Evolutionary conservation across 2,113 vertebrate species (phyloP).

Genomic region (Electrona antarctica): DNA sequence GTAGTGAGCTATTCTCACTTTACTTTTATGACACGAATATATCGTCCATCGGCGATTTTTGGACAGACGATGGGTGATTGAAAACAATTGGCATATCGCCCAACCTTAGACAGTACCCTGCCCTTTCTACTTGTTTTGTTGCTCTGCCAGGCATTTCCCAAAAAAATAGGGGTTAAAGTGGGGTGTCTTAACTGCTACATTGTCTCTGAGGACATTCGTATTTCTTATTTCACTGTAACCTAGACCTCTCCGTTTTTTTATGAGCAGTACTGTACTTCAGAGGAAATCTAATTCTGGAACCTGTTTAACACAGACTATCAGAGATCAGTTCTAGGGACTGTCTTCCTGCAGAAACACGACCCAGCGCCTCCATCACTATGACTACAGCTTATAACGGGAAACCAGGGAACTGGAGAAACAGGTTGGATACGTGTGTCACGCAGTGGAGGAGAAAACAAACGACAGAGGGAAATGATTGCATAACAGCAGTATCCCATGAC

Average conservation of each 20-base stretch:
- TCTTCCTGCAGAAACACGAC: background rate
- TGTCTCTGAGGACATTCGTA: background rate
- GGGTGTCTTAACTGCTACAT: background rate
- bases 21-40: no score
- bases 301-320: background rate
- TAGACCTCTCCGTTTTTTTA: background rate
- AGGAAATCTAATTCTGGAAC: background rate
- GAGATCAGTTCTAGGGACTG: background rate
- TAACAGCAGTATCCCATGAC: background rate
- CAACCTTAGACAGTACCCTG: no score
- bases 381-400: background rate
- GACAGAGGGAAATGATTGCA: background rate
- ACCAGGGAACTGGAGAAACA: conserved; percentile 53
- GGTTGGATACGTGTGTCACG: conserved; percentile 30
- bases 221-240: no score
- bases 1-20: no score
- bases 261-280: background rate
- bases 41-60: no score
- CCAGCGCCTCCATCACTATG: background rate
- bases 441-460: conserved; percentile 7
- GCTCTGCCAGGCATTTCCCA: no score
- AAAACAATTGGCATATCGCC: no score
- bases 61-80: no score
- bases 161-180: no score
- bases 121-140: no score